Base-by-base conservation (phyloP, 2,797 vertebrate genomes). In the Oryzias dopingdopingensis region DNA sequence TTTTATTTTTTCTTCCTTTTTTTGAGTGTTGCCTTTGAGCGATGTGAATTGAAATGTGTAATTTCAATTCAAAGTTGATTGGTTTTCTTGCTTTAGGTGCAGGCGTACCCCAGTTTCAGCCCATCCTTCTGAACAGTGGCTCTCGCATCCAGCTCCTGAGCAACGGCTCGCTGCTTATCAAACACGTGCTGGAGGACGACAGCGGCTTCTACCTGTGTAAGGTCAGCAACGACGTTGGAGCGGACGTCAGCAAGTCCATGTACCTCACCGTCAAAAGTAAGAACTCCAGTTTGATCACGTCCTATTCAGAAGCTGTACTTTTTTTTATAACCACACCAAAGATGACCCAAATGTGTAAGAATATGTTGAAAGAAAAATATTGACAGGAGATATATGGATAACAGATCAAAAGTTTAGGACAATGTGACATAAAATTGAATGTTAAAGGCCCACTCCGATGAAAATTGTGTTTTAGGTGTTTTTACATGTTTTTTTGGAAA, bases 231-330 rank as follows among this genome's bases (percentile, higher is more conserved):
- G 96, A 98, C 85, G 97, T 99, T 91, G 97, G 96, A 89, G 96
- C 97, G 52, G 97, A 99, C 86, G 96, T 99, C 95, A 99, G 97
- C 97, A 99, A 99, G 93, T 98, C 96, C 94, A 98, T 99, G 97
- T 98, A 97, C 93, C 96, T 99, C 94, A 98, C 96, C 41, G 81
- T 90, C 72, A 89, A 89, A 83, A 90, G 88, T 90, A 86, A 89
- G 87, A 70, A 47, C 48, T 53, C 20, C 24, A 14, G 4, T 62
- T 48, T 59, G 42, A 74, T 49, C 37, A 14, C 4, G 10, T 51
- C 18, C 13, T 20, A 7, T 43, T 76, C 49, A 40, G 61, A 70
- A 66, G 18, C 41, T 26, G 14, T 56, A 37, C 5, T 14, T 17
- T 14, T 37, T 22, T 2, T 17, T 6, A 1, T 17, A 7, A 26